phyloP scores from a whole-genome alignment of 2,113 vertebrate species.

The Hippopotamus amphibius region DNA sequence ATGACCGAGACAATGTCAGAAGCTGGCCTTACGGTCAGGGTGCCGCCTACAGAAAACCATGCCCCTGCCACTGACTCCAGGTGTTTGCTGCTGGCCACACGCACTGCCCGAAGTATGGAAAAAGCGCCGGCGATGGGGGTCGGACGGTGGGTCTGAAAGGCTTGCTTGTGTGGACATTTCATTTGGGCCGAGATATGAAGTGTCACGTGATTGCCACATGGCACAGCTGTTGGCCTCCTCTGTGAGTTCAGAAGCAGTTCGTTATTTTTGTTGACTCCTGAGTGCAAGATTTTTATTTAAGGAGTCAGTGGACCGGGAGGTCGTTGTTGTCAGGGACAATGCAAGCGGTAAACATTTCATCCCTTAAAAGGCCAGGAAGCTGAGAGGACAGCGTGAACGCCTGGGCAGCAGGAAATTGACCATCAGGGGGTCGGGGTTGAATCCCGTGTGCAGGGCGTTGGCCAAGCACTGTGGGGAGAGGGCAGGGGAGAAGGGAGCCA shows the following conservation, averaged over 20 bases:
- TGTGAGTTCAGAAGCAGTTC: neutral
- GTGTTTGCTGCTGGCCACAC: neutral
- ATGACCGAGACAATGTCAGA: neutral
- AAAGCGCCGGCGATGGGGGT: neutral
- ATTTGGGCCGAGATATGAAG: neutral
- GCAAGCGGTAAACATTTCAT: constrained; percentile 63
- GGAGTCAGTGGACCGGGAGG: constrained; percentile 45
- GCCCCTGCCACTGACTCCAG: neutral
- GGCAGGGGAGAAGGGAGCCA: neutral
- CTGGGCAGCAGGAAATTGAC: neutral
- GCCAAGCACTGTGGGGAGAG: neutral
- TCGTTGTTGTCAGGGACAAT: constrained; percentile 60
- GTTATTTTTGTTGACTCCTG: neutral
- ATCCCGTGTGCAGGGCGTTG: fast-evolving
- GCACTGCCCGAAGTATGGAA: too few relatives aligned
- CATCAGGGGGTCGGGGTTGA: neutral
- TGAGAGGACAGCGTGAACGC: neutral
- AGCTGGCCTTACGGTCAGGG: neutral
- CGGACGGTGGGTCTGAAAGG: neutral
- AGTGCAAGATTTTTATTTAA: constrained; percentile 51
- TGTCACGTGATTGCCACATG: fast-evolving
- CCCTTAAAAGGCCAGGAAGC: constrained; percentile 70
- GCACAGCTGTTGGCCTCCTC: fast-evolving
- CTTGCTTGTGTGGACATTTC: neutral
- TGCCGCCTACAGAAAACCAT: neutral